Conservation (phyloP, 2,113 vertebrate species). For the Tiliqua scincoides region DNA sequence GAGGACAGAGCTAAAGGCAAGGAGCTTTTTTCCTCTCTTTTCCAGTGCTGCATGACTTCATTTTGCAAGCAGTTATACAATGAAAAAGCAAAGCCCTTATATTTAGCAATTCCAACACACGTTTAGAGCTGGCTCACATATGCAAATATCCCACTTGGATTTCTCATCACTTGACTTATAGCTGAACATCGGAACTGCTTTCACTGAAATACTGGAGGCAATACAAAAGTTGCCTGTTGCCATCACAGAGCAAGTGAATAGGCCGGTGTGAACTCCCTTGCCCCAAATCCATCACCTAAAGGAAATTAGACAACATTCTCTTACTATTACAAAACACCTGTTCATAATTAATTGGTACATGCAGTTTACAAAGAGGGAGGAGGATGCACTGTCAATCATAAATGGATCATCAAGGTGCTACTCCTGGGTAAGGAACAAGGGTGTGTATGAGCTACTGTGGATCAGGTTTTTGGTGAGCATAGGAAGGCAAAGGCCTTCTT, state of each 20-base stretch:
- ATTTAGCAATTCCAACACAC: neutral
- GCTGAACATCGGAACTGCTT: neutral
- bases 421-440: neutral
- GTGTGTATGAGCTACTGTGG: neutral
- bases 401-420: neutral
- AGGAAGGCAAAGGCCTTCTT: too few relatives aligned
- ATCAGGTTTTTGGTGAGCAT: neutral
- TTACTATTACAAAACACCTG: constrained; percentile 9
- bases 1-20: too few relatives aligned
- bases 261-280: neutral
- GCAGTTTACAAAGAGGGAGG: constrained; percentile 21
- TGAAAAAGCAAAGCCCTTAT: neutral
- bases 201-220: neutral
- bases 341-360: neutral
- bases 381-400: neutral
- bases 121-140: neutral
- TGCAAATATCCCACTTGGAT: neutral
- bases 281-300: neutral
- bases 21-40: too few relatives aligned
- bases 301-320: neutral
- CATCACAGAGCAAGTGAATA: neutral
- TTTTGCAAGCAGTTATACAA: neutral
- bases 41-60: neutral
- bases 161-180: neutral
- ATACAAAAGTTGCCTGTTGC: neutral